Evolutionary conservation across 2,113 vertebrate species (phyloP).

Genomic region (Excalfactoria chinensis): DNA sequence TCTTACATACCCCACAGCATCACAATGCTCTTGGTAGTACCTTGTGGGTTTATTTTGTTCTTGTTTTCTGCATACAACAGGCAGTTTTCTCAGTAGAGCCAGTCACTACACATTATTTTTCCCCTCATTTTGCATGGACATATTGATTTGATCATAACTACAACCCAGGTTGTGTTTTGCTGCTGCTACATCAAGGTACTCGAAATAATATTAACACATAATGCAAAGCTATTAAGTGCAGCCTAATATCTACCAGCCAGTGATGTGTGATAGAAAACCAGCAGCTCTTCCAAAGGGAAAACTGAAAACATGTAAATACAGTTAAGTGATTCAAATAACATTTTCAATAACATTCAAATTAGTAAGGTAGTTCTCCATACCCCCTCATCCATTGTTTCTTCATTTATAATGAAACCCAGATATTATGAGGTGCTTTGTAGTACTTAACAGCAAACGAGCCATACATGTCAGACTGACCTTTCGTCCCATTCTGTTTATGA

Average conservation of each 20-base stretch:
- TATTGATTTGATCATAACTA: conserved; percentile 16
- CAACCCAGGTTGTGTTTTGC: not conserved
- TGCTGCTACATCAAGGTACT: conserved; percentile 1
- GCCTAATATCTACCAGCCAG: not conserved
- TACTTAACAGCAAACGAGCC: conserved; percentile 37
- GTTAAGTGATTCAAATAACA: conserved; percentile 35
- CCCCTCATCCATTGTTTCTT: not conserved
- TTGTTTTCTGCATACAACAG: not conserved
- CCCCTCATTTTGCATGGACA: not conserved
- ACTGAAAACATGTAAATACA: conserved; percentile 39
- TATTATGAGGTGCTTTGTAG: not conserved
- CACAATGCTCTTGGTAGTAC: not conserved
- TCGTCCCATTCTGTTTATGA: not conserved
- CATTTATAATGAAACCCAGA: not conserved
- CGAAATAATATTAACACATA: not conserved
- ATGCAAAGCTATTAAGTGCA: conserved; percentile 29
- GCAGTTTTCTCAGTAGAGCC: not conserved
- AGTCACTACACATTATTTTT: conserved; percentile 31
- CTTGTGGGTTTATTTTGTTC: not conserved
- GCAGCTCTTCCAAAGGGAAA: conserved; percentile 6
- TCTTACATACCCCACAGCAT: not conserved
- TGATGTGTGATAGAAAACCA: conserved; percentile 11
- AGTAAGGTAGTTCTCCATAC: conserved; percentile 25
- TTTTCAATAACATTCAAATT: conserved; percentile 41
- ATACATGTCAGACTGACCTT: conserved; percentile 1